Evolutionary conservation across 2,888 invertebrate species (phyloP).

Genomic region (Monoplex corrugatus): DNA sequence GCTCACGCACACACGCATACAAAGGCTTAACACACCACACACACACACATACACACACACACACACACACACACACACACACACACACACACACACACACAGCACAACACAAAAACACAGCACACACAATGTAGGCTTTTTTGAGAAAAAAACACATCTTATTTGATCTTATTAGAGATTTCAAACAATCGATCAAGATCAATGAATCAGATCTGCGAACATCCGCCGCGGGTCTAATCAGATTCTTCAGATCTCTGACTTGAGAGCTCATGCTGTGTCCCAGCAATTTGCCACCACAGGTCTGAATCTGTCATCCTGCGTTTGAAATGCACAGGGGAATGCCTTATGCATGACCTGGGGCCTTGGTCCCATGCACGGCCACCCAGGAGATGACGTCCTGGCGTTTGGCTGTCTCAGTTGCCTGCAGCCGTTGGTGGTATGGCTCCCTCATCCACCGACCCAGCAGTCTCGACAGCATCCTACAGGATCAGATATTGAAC

Average conservation of each 20-base stretch:
- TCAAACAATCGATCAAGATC: too few relatives aligned
- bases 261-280: not conserved
- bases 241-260: not conserved
- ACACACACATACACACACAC: too few relatives aligned
- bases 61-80: too few relatives aligned
- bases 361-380: not conserved
- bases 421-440: conserved; percentile 8
- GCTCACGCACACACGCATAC: not conserved
- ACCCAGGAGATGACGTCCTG: conserved; percentile 20
- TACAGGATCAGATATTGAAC: conserved; percentile 27
- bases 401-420: conserved; percentile 14
- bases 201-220: too few relatives aligned
- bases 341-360: not conserved
- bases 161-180: not conserved
- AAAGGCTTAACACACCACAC: too few relatives aligned
- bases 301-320: too few relatives aligned
- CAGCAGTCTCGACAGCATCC: conserved; percentile 20
- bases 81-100: too few relatives aligned
- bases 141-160: too few relatives aligned
- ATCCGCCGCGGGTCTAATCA: too few relatives aligned
- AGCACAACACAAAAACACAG: not conserved
- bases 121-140: too few relatives aligned
- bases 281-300: not conserved
- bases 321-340: too few relatives aligned
- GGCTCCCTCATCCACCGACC: conserved; percentile 16